Percentiles rank a stretch among this genome's conserved stretches.
phyloP scores from a whole-genome alignment of 2,888 invertebrate genomes.

The Gymnocheta viridis region DNA sequence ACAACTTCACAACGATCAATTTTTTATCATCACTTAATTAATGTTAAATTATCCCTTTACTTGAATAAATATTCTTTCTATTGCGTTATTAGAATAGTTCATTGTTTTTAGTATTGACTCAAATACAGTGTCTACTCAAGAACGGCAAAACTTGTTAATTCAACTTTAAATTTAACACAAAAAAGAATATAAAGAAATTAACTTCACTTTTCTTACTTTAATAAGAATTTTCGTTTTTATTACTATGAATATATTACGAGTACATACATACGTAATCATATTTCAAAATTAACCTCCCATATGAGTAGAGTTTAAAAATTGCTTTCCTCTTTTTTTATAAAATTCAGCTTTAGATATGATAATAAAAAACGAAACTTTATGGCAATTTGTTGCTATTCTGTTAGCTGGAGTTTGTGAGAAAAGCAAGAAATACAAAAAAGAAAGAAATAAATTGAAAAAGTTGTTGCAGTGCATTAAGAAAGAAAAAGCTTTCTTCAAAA shows the following conservation, averaged over 20 bases:
- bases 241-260: neutral
- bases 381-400: slow-evolving; percentile 6
- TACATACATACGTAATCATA: neutral
- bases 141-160: too few relatives aligned
- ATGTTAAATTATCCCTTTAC: too few relatives aligned
- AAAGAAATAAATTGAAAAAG: slow-evolving; percentile 64
- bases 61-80: too few relatives aligned
- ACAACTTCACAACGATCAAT: too few relatives aligned
- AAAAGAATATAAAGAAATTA: too few relatives aligned
- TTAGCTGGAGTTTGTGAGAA: slow-evolving; percentile 13
- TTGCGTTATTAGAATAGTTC: too few relatives aligned
- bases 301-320: slow-evolving; percentile 60
- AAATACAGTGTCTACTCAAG: too few relatives aligned
- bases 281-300: slow-evolving; percentile 46
- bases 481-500: slow-evolving; percentile 1
- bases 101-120: too few relatives aligned
- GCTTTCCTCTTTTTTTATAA: slow-evolving; percentile 13
- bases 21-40: too few relatives aligned
- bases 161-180: too few relatives aligned
- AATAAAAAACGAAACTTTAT: slow-evolving; percentile 62
- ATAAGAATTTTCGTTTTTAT: neutral
- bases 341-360: slow-evolving; percentile 32
- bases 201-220: neutral
- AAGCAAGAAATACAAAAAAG: slow-evolving; percentile 4
- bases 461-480: slow-evolving; percentile 30